These are phyloP conservation scores for Odontocerum albicorne DNA, from an alignment of 2,888 invertebrate species.

Conservation along the genomic window DNA sequence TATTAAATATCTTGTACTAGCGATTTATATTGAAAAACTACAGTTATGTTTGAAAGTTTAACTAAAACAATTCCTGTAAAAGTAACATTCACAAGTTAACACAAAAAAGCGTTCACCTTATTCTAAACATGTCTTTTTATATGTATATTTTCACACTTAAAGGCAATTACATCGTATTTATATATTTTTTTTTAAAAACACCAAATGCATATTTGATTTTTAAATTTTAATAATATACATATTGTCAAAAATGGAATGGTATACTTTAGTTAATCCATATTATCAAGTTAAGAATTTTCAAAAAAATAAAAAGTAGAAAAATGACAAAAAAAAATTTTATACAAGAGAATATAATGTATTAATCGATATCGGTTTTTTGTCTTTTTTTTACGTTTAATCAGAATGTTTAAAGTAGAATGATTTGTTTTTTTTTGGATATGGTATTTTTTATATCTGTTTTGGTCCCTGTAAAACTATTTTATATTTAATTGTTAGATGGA, in stretches of 20 bases:
- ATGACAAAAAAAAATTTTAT: conserved; percentile 7
- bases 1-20: too few relatives aligned
- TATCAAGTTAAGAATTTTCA: conserved; percentile 14
- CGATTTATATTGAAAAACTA: too few relatives aligned
- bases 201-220: conserved; percentile 21
- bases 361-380: too few relatives aligned
- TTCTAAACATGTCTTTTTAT: conserved; percentile 3
- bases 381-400: conserved; percentile 19
- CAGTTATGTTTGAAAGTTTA: too few relatives aligned
- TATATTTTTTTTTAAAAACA: conserved; percentile 28
- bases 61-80: too few relatives aligned
- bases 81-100: too few relatives aligned
- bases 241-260: conserved; percentile 37
- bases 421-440: conserved; percentile 35
- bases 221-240: conserved; percentile 25
- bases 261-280: conserved; percentile 18
- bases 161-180: conserved; percentile 30
- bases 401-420: conserved; percentile 27
- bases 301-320: conserved; percentile 13
- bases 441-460: conserved; percentile 31
- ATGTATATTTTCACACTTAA: conserved; percentile 25
- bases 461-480: conserved; percentile 31
- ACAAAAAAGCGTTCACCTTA: too few relatives aligned
- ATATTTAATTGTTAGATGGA: conserved; percentile 9
- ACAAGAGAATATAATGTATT: too few relatives aligned